Evolutionary conservation across 2,888 invertebrate genomes (phyloP).

Genomic region (Odontomyia ornata): DNA sequence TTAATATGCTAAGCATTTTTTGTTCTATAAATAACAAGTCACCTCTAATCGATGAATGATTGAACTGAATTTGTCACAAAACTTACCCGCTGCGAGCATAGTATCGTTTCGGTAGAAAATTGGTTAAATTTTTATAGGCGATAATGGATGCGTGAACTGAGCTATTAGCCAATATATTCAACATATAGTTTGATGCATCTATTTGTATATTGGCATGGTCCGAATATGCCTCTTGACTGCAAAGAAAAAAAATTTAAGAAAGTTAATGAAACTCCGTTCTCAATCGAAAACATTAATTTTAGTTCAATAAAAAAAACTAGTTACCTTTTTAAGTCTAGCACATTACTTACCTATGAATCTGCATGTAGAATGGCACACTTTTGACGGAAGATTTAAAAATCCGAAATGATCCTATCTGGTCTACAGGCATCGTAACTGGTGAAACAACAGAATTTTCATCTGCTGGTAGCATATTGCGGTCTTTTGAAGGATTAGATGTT

Average conservation of each 20-base stretch:
- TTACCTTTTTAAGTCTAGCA: too few relatives aligned
- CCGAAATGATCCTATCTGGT: slow-evolving; percentile 62
- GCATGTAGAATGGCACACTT: slow-evolving; percentile 63
- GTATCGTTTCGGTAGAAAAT: slow-evolving; percentile 63
- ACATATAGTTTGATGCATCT: slow-evolving; percentile 58
- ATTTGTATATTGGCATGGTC: slow-evolving; percentile 64
- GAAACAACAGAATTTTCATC: slow-evolving; percentile 49
- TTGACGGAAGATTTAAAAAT: slow-evolving; percentile 64
- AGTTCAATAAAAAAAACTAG: too few relatives aligned
- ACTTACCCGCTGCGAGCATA: slow-evolving; percentile 63
- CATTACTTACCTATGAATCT: slow-evolving; percentile 64
- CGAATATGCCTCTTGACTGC: slow-evolving; percentile 62
- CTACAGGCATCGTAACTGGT: slow-evolving; percentile 57
- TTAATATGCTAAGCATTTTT: too few relatives aligned
- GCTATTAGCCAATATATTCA: slow-evolving; percentile 61
- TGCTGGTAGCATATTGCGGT: slow-evolving; percentile 30
- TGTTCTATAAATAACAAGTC: too few relatives aligned
- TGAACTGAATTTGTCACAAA: too few relatives aligned
- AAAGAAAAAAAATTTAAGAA: slow-evolving; percentile 41
- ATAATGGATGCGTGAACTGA: slow-evolving; percentile 63
- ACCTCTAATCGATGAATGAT: too few relatives aligned
- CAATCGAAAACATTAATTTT: too few relatives aligned
- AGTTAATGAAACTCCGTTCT: too few relatives aligned
- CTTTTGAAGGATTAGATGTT: slow-evolving; percentile 47
- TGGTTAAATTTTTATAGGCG: slow-evolving; percentile 63